Percentiles rank a stretch among this genome's conserved stretches.
phyloP scores from a whole-genome alignment of 2,113 vertebrate species.

The Aegotheles bennettii region DNA sequence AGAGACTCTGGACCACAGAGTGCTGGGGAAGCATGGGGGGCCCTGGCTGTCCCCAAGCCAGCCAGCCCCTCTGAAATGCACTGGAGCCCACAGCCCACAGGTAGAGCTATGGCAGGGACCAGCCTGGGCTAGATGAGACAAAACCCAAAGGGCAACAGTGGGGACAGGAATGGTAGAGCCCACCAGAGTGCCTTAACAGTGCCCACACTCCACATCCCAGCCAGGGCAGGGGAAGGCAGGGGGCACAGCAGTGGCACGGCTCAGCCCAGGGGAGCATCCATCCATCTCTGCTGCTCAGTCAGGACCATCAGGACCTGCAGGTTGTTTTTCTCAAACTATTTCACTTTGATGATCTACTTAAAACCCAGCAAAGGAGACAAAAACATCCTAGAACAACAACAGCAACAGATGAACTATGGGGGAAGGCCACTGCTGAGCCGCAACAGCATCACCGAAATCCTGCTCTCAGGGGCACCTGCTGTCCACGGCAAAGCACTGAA shows the following conservation, averaged over 20 bases:
- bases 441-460: neutral
- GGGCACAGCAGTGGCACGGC: rapidly evolving
- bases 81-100: rapidly evolving
- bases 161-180: rapidly evolving
- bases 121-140: neutral
- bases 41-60: neutral
- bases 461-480: neutral
- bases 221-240: rapidly evolving
- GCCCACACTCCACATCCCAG: neutral
- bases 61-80: neutral
- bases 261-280: neutral
- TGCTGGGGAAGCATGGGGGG: rapidly evolving
- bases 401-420: neutral
- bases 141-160: neutral
- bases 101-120: rapidly evolving
- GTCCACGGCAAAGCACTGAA: neutral
- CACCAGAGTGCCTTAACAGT: neutral
- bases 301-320: neutral
- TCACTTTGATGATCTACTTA: neutral
- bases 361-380: neutral
- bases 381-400: neutral
- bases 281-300: neutral
- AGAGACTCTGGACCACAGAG: rapidly evolving
- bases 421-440: neutral
- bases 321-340: neutral